These are phyloP conservation scores for Pristionchus japonicus DNA, from an alignment of 2,888 invertebrate genomes.

Conservation along the genomic window DNA sequence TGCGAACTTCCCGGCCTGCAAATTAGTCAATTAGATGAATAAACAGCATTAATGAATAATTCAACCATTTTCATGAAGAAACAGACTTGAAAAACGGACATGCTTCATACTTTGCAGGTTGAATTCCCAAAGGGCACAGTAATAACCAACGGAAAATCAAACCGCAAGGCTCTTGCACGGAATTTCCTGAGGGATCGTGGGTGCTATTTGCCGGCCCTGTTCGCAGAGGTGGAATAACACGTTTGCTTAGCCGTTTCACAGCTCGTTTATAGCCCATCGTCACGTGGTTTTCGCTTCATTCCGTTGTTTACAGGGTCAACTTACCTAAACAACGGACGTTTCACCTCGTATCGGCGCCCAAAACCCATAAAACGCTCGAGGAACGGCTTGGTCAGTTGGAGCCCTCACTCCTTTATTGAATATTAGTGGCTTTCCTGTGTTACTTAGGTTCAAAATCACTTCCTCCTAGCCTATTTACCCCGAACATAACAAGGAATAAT, in stretches of 20 bases:
- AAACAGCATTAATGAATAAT: too few species aligned
- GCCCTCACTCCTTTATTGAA: not conserved
- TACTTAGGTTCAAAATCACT: too few species aligned
- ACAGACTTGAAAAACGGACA: too few species aligned
- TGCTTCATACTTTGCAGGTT: too few species aligned
- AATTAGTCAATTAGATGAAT: too few species aligned
- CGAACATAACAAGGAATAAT: too few species aligned
- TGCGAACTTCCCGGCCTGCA: too few species aligned
- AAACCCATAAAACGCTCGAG: not conserved
- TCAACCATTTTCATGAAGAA: too few species aligned
- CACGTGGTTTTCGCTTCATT: not conserved
- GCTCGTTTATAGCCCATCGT: not conserved
- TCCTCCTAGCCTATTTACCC: too few species aligned
- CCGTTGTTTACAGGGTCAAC: not conserved
- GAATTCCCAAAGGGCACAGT: too few species aligned
- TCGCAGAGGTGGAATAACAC: not conserved
- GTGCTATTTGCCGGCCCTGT: not conserved
- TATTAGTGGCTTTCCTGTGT: not conserved
- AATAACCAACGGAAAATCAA: too few species aligned
- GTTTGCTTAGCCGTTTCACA: constrained; percentile 1
- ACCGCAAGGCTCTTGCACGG: not conserved
- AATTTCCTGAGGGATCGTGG: not conserved
- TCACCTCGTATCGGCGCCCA: not conserved
- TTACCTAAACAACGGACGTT: not conserved
- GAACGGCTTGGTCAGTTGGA: not conserved